Base-by-base conservation (phyloP, 1,140 invertebrate species). In the Lysiphlebus fabarum region DNA sequence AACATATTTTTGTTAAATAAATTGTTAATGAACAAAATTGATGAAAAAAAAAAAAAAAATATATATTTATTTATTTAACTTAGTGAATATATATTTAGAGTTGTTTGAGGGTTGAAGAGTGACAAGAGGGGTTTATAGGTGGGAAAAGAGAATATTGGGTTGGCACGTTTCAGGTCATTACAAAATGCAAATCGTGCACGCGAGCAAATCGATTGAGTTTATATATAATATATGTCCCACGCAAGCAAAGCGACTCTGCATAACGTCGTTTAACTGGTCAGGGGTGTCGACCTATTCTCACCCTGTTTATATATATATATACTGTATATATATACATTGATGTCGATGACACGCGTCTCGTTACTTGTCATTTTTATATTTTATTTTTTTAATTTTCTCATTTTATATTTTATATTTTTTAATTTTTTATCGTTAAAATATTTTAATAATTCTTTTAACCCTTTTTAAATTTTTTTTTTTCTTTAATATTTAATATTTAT, bases 121-220 rank as follows among this genome's bases (percentile, higher is more conserved):
- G 66, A 69, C 65, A 67, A 7, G 6, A 43, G 40, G 34, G 14
- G 41, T 33, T 12, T 11, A 47, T 14, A 14, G 37, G 14, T 10
- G 11, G n/a, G 12, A 10, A 11, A 4, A n/a, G 9, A 38, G 26
- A 12, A 34, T 38, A 26, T 33, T 49, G 36, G 45, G 1, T 14
- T 12, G 37, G 11, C 45, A 57, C 48, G 51, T 54, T 58, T 51
- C 45, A 62, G 64, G 65, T 73, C 73, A 73, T 75, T 75, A 75
- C 66, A 54, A 66, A 73, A 75, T 75, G 73, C 73, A 73, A 75
- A 75, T 74, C 62, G 65, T 57, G 54, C 48, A 59, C 58, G 67
- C 62, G 62, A 61, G 43, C 34, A 58, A 67, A 73, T 72, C 72
- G 65, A 70, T 73, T 26, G 66, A 66, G 63, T 67, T 70, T 67